Evolutionary conservation across 1,140 invertebrate genomes (phyloP).

Genomic region (Aphaenogaster rudis): DNA sequence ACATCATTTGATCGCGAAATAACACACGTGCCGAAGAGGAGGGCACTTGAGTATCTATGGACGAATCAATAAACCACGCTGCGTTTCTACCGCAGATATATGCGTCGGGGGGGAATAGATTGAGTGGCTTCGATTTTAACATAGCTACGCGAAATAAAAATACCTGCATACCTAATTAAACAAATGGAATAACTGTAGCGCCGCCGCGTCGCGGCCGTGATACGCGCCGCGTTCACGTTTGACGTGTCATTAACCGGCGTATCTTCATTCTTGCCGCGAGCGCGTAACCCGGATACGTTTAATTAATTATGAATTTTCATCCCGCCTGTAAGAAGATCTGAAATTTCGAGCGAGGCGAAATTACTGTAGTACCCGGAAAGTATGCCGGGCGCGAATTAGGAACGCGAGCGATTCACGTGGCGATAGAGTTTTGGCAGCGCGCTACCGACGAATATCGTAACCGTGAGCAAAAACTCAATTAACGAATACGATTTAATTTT

Average conservation of each 20-base stretch:
- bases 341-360: conserved; percentile 20
- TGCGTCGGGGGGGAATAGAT: conserved; percentile 18
- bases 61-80: conserved; percentile 65
- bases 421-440: not conserved
- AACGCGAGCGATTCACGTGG: conserved; percentile 32
- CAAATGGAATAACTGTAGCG: conserved; percentile 31
- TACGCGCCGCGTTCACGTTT: not conserved
- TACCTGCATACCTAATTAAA: conserved; percentile 39
- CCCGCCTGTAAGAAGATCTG: not conserved
- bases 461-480: conserved; percentile 40
- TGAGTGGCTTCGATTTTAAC: conserved; percentile 58
- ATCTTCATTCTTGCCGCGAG: not conserved
- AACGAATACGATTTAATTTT: conserved; percentile 9
- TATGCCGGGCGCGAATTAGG: conserved; percentile 34
- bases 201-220: not conserved
- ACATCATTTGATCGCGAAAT: conserved; percentile 55
- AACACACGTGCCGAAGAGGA: conserved; percentile 54
- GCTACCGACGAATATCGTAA: not conserved
- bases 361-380: not conserved
- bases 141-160: conserved; percentile 46
- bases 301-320: conserved; percentile 45
- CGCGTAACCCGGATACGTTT: not conserved
- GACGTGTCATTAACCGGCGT: not conserved
- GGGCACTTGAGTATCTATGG: conserved; percentile 66
- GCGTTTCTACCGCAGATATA: conserved; percentile 57